phyloP scores from a whole-genome alignment of 2,888 invertebrate genomes.

The Lasioglossum zephyrum region DNA sequence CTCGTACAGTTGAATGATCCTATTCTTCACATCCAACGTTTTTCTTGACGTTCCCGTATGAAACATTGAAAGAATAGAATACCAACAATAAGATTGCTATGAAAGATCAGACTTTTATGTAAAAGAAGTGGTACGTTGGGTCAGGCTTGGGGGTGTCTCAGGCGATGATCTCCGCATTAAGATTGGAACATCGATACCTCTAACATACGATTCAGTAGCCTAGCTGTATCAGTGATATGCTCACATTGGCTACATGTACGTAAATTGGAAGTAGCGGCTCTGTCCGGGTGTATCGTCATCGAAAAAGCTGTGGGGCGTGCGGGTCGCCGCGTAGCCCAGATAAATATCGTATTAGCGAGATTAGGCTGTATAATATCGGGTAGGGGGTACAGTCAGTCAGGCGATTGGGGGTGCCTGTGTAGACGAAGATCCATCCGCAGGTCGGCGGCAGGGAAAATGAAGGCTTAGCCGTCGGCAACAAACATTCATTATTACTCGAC shows the following conservation, averaged over 20 bases:
- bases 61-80: not conserved
- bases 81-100: not conserved
- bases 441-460: conserved; percentile 74
- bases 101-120: not conserved
- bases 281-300: not conserved
- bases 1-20: not conserved
- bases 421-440: conserved; percentile 58
- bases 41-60: not conserved
- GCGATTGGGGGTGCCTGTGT: conserved; percentile 27
- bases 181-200: not conserved
- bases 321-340: not conserved
- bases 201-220: not conserved
- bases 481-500: conserved; percentile 80
- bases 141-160: not conserved
- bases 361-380: conserved; percentile 35
- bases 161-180: not conserved
- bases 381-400: conserved; percentile 10
- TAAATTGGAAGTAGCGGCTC: not conserved
- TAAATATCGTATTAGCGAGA: conserved; percentile 29
- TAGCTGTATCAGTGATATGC: not conserved
- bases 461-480: conserved; percentile 75
- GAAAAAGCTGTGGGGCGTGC: not conserved
- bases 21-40: not conserved
- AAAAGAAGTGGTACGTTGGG: not conserved
- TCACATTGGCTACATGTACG: not conserved